Evolutionary conservation across 2,888 invertebrate genomes (phyloP).

Genomic region (Anodontia alba): DNA sequence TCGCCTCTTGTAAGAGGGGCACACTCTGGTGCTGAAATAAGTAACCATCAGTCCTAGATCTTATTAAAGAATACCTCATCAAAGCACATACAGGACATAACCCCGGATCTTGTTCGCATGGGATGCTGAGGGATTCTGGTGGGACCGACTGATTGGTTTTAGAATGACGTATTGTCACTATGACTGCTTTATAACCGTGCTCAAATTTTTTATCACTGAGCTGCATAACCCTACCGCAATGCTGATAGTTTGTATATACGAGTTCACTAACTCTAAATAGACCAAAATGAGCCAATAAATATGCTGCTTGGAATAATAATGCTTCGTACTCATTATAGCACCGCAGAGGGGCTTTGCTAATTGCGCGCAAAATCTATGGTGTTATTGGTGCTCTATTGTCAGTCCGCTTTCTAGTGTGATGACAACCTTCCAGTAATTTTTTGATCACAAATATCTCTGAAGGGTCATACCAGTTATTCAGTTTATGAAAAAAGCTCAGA

Average conservation of each 20-base stretch:
- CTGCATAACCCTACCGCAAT: neutral
- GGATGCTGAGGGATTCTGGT: neutral
- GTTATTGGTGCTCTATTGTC: slow-evolving; percentile 33
- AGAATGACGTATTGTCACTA: neutral
- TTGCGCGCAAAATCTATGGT: neutral
- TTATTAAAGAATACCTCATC: neutral
- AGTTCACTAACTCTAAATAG: slow-evolving; percentile 44
- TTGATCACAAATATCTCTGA: slow-evolving; percentile 18
- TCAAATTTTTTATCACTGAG: neutral
- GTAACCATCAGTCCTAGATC: neutral
- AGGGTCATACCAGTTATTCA: slow-evolving; percentile 19
- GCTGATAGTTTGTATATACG: neutral
- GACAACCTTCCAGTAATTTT: slow-evolving; percentile 37
- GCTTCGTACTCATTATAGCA: slow-evolving; percentile 30
- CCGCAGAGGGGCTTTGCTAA: neutral
- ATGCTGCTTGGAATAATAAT: slow-evolving; percentile 25
- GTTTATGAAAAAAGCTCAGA: slow-evolving; percentile 27
- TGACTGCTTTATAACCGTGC: neutral
- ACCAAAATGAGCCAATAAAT: slow-evolving; percentile 50
- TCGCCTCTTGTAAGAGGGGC: neutral
- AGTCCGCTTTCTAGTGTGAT: neutral
- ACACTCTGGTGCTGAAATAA: neutral
- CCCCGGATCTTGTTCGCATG: neutral
- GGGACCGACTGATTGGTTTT: slow-evolving; percentile 2
- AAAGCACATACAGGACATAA: slow-evolving; percentile 8